phyloP scores from a whole-genome alignment of 2,113 vertebrate species.

The Pheucticus melanocephalus region DNA sequence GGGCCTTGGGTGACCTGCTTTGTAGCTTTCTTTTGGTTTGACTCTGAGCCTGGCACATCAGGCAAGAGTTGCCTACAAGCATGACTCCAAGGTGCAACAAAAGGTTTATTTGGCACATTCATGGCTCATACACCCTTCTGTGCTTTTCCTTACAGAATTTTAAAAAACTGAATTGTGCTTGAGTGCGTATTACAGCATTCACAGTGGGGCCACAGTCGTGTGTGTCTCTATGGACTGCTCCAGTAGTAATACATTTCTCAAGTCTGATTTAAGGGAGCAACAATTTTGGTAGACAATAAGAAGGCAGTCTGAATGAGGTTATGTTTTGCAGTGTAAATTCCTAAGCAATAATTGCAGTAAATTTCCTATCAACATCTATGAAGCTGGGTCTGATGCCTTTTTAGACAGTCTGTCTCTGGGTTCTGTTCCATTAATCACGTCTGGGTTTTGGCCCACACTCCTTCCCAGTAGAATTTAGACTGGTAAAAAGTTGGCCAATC shows the following conservation, averaged over 20 bases:
- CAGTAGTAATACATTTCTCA: neutral
- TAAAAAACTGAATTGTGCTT: neutral
- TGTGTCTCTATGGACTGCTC: neutral
- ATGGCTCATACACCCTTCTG: neutral
- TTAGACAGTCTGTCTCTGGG: neutral
- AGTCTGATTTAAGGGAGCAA: neutral
- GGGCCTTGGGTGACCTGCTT: neutral
- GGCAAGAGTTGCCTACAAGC: neutral
- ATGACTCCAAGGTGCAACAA: neutral
- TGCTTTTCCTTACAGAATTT: neutral
- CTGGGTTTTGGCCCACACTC: neutral
- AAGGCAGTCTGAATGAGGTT: neutral
- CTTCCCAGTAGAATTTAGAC: neutral
- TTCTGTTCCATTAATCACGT: neutral
- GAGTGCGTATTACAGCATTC: neutral
- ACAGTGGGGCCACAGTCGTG: accelerated
- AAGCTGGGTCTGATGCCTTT: neutral
- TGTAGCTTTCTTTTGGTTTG: neutral
- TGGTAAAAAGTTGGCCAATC: neutral
- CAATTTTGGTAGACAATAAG: neutral
- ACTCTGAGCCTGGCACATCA: neutral
- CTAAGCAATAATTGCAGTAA: neutral
- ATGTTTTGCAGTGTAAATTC: neutral
- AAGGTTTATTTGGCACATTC: neutral
- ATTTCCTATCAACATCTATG: neutral